Evolutionary conservation across 2,113 vertebrate genomes (phyloP).

Genomic region (Clupea harengus): DNA sequence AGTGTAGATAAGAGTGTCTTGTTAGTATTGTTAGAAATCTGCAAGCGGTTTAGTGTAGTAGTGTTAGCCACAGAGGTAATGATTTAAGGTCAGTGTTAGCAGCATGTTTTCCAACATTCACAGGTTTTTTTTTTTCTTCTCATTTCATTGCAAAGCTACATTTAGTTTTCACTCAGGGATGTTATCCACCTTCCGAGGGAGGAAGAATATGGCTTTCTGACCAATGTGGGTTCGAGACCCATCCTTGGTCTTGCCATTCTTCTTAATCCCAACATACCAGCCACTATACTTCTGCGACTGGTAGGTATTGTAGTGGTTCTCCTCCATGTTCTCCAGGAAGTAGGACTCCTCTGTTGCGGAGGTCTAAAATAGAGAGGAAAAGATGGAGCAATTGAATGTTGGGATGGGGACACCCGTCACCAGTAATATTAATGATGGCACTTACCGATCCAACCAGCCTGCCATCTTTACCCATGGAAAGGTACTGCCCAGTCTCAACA

Average conservation of each 20-base stretch:
- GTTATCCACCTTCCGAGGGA: slow-evolving; percentile 75
- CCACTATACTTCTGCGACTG: slow-evolving; percentile 76
- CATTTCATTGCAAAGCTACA: not conserved
- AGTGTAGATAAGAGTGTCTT: not conserved
- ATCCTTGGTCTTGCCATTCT: slow-evolving; percentile 84
- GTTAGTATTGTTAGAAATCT: not conserved
- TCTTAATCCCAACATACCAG: slow-evolving; percentile 93
- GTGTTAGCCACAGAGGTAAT: not conserved
- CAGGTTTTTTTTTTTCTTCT: not conserved
- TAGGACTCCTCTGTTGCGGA: slow-evolving; percentile 81
- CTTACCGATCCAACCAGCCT: slow-evolving; percentile 86
- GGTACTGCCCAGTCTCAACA: slow-evolving; percentile 72
- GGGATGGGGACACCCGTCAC: not conserved
- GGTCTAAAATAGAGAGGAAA: slow-evolving; percentile 65
- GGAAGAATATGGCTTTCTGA: slow-evolving; percentile 91
- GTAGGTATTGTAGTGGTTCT: slow-evolving; percentile 95
- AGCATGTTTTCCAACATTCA: not conserved
- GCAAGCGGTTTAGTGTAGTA: not conserved
- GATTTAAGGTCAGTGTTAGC: not conserved
- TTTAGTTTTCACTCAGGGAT: slow-evolving; percentile 44
- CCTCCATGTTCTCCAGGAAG: slow-evolving; percentile 87
- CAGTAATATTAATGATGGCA: slow-evolving; percentile 17
- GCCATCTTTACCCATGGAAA: slow-evolving; percentile 86
- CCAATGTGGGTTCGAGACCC: slow-evolving; percentile 86
- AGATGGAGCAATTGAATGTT: not conserved